These are phyloP conservation scores for Cinclus mexicanus DNA, from an alignment of 2,113 vertebrate species.

Conservation along the genomic window DNA sequence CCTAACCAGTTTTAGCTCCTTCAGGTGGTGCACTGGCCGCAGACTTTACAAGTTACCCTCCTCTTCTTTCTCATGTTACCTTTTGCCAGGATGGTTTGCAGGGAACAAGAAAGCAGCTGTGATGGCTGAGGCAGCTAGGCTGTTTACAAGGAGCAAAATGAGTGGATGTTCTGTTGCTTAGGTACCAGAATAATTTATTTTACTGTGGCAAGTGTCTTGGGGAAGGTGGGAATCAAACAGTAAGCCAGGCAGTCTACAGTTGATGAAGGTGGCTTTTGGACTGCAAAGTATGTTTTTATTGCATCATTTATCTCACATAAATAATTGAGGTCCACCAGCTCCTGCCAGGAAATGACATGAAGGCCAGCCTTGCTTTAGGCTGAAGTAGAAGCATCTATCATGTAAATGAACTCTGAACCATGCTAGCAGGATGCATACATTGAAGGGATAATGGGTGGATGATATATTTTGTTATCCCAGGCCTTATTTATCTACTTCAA, in stretches of 20 bases:
- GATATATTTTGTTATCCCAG: slow-evolving; percentile 42
- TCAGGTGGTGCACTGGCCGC: neutral
- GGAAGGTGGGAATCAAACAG: neutral
- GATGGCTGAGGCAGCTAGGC: neutral
- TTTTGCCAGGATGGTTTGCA: neutral
- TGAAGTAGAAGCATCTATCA: slow-evolving; percentile 47
- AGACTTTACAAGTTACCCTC: neutral
- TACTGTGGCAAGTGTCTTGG: neutral
- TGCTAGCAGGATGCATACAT: slow-evolving; percentile 38
- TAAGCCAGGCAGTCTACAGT: neutral
- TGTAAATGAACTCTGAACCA: slow-evolving; percentile 31
- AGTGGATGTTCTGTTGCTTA: neutral
- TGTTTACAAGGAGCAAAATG: neutral
- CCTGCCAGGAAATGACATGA: slow-evolving; percentile 42
- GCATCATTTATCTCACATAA: slow-evolving; percentile 58
- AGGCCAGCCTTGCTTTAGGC: slow-evolving; percentile 34
- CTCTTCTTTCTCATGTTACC: neutral
- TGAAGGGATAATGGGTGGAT: slow-evolving; percentile 41
- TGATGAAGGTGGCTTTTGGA: slow-evolving; percentile 5
- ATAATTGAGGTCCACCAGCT: slow-evolving; percentile 32
- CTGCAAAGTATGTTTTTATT: slow-evolving; percentile 47
- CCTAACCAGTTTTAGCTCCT: neutral
- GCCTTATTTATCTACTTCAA: slow-evolving; percentile 41
- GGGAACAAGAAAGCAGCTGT: neutral
- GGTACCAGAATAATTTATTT: neutral